phyloP scores from a whole-genome alignment of 2,797 vertebrate genomes.

The Sebastiscus albofasciatus region DNA sequence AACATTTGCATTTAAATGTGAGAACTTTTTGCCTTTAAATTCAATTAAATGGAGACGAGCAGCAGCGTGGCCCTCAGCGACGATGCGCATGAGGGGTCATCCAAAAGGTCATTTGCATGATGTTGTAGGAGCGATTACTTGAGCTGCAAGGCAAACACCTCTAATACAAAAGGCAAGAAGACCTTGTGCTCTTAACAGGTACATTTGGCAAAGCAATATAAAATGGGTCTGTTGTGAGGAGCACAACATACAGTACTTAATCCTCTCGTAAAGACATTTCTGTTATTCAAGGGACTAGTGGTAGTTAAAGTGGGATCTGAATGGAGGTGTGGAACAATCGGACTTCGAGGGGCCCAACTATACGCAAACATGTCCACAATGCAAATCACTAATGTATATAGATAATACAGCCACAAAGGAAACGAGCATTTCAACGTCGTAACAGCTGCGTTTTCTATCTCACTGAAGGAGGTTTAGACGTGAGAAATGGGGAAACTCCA shows the following conservation, averaged over 20 bases:
- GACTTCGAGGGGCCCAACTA: neutral
- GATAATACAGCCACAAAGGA: conserved; percentile 1
- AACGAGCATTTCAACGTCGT: neutral
- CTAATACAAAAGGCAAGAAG: conserved; percentile 14
- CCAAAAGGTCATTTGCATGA: conserved; percentile 50
- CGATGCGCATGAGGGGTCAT: conserved; percentile 29
- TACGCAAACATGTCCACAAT: conserved; percentile 7
- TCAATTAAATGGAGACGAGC: conserved; percentile 43
- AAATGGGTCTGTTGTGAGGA: neutral
- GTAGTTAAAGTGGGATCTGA: neutral
- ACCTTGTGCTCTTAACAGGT: conserved; percentile 1
- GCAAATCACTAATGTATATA: conserved; percentile 9
- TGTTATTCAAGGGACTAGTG: neutral
- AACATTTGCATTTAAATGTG: conserved; percentile 68
- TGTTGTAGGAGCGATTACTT: conserved; percentile 3
- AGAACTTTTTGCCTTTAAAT: conserved; percentile 52
- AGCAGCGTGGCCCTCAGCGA: neutral
- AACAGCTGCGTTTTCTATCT: neutral
- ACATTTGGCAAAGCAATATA: neutral
- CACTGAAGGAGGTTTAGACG: neutral
- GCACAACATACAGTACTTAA: neutral
- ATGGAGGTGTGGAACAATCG: neutral
- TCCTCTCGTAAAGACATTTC: neutral
- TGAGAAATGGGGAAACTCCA: neutral
- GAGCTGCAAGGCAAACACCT: conserved; percentile 9